Evolutionary conservation across 2,113 vertebrate genomes (phyloP).

Genomic region (Cygnus buccinator): DNA sequence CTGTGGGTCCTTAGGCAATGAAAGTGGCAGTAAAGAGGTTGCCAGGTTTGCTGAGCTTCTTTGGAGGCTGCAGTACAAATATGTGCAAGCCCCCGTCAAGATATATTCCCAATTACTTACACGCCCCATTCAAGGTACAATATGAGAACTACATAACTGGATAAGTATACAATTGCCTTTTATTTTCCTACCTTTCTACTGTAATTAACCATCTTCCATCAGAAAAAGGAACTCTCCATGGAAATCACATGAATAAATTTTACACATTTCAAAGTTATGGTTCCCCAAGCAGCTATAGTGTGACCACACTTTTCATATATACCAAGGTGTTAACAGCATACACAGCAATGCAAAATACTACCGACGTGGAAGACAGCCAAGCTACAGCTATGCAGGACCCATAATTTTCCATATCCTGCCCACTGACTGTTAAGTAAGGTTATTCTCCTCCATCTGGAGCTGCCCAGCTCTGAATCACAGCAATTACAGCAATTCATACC

Average conservation of each 20-base stretch:
- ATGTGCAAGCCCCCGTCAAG: neutral
- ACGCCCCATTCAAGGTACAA: neutral
- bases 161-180: neutral
- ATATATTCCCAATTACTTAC: neutral
- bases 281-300: slow-evolving; percentile 10
- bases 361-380: slow-evolving; percentile 6
- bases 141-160: neutral
- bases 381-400: slow-evolving; percentile 1
- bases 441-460: neutral
- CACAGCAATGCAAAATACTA: slow-evolving; percentile 43
- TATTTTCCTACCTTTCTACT: neutral
- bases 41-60: neutral
- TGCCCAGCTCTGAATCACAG: neutral
- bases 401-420: slow-evolving; percentile 31
- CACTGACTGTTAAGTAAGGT: slow-evolving; percentile 2
- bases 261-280: slow-evolving; percentile 2
- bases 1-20: fast-evolving
- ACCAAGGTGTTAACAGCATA: slow-evolving; percentile 62
- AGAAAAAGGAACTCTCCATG: neutral
- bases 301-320: slow-evolving; percentile 44
- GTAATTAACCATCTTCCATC: neutral
- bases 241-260: slow-evolving; percentile 11
- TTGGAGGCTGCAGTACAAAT: neutral
- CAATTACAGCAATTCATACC: neutral
- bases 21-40: neutral